A percentile compares a stretch with the other conserved stretches of the same genome.
phyloP scores from a whole-genome alignment of 2,797 vertebrate species.

The Phalanger gymnotis region DNA sequence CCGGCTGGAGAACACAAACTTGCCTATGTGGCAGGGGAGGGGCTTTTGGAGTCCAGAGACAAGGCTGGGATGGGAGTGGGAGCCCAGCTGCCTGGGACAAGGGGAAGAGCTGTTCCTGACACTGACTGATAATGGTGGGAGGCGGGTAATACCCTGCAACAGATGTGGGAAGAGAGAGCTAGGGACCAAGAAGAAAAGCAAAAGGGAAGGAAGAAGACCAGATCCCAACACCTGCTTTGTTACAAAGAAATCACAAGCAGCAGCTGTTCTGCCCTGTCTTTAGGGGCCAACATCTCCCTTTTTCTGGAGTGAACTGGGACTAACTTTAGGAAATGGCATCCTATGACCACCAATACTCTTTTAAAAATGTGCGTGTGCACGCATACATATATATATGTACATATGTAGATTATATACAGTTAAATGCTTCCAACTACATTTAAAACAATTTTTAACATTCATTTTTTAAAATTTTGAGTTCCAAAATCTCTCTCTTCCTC shows the following conservation, averaged over 20 bases:
- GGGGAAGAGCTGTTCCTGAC: conserved; percentile 67
- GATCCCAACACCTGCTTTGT: conserved; percentile 51
- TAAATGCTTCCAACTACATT: background rate
- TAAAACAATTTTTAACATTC: background rate
- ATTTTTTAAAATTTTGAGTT: background rate
- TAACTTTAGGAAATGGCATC: background rate
- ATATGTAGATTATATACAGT: no score
- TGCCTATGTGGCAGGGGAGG: conserved; percentile 72
- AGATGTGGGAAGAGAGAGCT: background rate
- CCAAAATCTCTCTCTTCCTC: background rate
- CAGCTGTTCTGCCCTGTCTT: background rate
- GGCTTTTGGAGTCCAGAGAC: background rate
- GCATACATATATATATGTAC: no score
- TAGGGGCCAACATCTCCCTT: background rate
- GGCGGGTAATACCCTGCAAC: conserved; percentile 34
- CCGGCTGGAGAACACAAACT: conserved; percentile 69
- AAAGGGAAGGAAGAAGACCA: conserved; percentile 12
- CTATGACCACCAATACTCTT: background rate
- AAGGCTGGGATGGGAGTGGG: background rate
- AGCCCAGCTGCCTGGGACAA: conserved; percentile 72
- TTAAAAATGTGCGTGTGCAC: background rate
- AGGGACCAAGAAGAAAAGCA: background rate
- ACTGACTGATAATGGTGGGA: conserved; percentile 8
- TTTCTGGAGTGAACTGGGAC: background rate
- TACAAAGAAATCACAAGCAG: background rate